These are phyloP conservation scores for Eidolon dupreanum DNA, from an alignment of 2,797 vertebrate genomes.

Conservation along the genomic window DNA sequence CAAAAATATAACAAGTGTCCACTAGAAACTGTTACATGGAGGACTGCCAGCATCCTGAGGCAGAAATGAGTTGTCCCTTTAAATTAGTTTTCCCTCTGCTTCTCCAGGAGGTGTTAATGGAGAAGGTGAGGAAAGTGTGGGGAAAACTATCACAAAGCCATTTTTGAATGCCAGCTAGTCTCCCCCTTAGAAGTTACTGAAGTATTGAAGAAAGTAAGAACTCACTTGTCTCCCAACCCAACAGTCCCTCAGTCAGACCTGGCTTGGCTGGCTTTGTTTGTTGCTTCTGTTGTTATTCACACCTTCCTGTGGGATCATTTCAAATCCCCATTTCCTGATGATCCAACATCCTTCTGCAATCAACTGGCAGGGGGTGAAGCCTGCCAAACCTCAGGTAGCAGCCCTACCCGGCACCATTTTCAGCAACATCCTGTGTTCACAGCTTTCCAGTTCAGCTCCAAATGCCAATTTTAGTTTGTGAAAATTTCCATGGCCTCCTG, in stretches of 20 bases:
- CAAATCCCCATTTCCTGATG: constrained; percentile 73
- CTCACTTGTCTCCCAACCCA: neutral
- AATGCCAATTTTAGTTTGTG: constrained; percentile 62
- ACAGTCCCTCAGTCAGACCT: neutral
- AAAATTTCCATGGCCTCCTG: constrained; percentile 52
- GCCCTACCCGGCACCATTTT: constrained; percentile 51
- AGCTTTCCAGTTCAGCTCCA: constrained; percentile 45
- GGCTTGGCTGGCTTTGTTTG: constrained; percentile 22
- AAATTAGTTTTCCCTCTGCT: neutral
- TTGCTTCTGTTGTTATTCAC: constrained; percentile 57
- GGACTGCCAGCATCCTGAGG: constrained; percentile 4
- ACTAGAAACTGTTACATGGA: neutral
- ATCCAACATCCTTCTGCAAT: constrained; percentile 74
- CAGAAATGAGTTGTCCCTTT: neutral
- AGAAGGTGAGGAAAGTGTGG: neutral
- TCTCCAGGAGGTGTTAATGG: neutral
- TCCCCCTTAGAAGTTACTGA: neutral
- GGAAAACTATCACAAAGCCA: neutral
- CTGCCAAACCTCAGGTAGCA: constrained; percentile 72
- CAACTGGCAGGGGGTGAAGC: constrained; percentile 40
- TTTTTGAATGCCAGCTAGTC: neutral
- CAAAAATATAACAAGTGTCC: constrained; percentile 12
- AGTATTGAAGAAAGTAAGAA: constrained; percentile 26
- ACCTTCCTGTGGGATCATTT: constrained; percentile 65
- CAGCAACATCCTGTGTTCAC: constrained; percentile 62